A percentile compares a stretch with the other conserved stretches of the same genome.
phyloP scores from a whole-genome alignment of 92 coral and sea anemone species.

The Epizoanthus stellaris region DNA sequence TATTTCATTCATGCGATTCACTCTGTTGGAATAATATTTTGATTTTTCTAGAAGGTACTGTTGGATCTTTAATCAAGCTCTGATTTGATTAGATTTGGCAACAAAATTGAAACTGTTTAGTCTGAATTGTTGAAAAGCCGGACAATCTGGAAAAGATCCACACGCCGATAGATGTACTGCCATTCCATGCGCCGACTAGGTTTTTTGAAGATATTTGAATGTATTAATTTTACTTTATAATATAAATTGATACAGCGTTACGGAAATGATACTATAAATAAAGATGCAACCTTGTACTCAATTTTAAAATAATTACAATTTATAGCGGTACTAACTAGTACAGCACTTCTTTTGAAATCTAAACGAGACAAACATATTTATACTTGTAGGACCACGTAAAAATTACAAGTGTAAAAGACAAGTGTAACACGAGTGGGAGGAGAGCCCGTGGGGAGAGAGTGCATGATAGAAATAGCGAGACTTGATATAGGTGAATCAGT shows the following conservation, averaged over 20 bases:
- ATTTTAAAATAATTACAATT: constrained; percentile 21
- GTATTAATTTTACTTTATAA: too few species aligned
- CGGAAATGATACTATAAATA: constrained; percentile 4
- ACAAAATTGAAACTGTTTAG: not conserved
- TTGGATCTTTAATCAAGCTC: not conserved
- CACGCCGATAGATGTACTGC: too few species aligned
- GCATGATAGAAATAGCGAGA: not conserved
- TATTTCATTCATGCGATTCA: constrained; percentile 27
- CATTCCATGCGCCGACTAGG: too few species aligned
- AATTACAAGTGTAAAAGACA: too few species aligned
- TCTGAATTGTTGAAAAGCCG: too few species aligned
- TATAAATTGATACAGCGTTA: not conserved
- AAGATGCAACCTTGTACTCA: not conserved
- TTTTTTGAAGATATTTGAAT: too few species aligned
- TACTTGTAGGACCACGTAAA: not conserved
- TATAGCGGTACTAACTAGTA: not conserved
- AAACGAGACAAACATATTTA: not conserved
- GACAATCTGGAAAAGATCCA: too few species aligned
- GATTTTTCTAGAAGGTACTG: constrained; percentile 16
- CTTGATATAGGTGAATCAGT: not conserved
- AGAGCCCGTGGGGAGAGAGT: not conserved
- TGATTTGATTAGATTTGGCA: constrained; percentile 18
- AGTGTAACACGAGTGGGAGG: too few species aligned
- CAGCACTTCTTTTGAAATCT: not conserved
- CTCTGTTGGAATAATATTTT: constrained; percentile 13